phyloP scores from a whole-genome alignment of 2,113 vertebrate species.

The Camelus bactrianus region DNA sequence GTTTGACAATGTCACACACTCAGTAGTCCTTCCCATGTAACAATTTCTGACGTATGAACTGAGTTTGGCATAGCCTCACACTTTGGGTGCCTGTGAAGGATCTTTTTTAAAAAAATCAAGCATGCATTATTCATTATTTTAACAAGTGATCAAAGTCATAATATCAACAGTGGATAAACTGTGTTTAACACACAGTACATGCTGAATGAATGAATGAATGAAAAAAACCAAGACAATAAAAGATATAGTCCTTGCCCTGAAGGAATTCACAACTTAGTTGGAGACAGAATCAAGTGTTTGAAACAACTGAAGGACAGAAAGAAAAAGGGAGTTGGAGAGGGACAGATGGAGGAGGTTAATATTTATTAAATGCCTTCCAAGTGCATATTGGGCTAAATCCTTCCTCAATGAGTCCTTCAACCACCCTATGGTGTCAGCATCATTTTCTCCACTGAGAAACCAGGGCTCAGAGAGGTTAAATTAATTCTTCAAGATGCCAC shows the following conservation, averaged over 20 bases:
- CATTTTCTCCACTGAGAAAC: background rate
- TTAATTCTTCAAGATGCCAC: background rate
- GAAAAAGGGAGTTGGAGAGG: background rate
- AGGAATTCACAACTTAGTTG: background rate
- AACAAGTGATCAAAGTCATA: background rate
- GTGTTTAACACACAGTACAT: background rate
- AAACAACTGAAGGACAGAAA: background rate
- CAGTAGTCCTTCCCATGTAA: background rate
- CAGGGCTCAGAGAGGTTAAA: background rate
- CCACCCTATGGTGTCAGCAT: background rate
- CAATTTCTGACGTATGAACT: slow-evolving; percentile 33
- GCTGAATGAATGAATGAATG: background rate
- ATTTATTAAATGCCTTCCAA: background rate
- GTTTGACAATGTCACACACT: slow-evolving; percentile 12
- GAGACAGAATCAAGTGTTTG: background rate
- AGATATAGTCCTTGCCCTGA: background rate
- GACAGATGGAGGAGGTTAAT: background rate
- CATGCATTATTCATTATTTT: slow-evolving; percentile 3
- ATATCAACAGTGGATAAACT: background rate
- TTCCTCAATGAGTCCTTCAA: background rate
- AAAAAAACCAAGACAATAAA: background rate
- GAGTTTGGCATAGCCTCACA: slow-evolving; percentile 11
- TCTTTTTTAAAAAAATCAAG: background rate
- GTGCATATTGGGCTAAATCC: background rate
- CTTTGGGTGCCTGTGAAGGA: background rate